Base-by-base conservation (phyloP, 2,888 invertebrate species). In the Melanotus villosus region DNA sequence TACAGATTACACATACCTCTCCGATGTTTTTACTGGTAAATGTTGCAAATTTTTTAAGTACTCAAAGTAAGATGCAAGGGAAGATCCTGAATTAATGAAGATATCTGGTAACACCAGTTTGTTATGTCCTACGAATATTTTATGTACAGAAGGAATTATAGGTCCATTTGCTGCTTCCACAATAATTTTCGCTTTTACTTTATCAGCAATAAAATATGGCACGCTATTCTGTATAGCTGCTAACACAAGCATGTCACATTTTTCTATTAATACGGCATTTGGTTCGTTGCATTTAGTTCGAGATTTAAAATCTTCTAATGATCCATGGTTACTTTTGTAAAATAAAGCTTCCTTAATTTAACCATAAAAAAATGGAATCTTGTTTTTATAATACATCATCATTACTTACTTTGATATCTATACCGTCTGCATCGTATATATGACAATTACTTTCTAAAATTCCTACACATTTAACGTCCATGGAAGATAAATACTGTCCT, bases 21-120 rank as follows among this genome's bases (percentile, higher is more conserved):
- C 41, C 18, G 10, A 6, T 19, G 2, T 16, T 19, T 18, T 19
- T 6, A 21, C 16, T n/a, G 56, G 23, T 57, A 68, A 23, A 65
- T 67, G 65, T 56, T 72, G 68, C 12, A 73, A 67, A 70, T 76
- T 76, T 57, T 77, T 75, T 45, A 81, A 62, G 71, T 82, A 82
- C 68, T 84, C 84, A 70, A 82, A 76, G 71, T 81, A 83, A 0
- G 82, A 80, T 9, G 79, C 79, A 3, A 84, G 70, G 2, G 80
- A 78, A 1, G 77, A 73, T 2, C 83, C 84, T 2, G 79, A 75
- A 57, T 80, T 81, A 2, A 80, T 79, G 38, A 80, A 80, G 54
- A 85, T 77, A 73, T 84, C 84, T 2, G 85, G 85, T 14, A 85
- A 72, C 5, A 84, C 79, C 2, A 84, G 64, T 70, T 80, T 81